Evolutionary conservation across 2,888 invertebrate species (phyloP).

Genomic region (Dicycla oo): DNA sequence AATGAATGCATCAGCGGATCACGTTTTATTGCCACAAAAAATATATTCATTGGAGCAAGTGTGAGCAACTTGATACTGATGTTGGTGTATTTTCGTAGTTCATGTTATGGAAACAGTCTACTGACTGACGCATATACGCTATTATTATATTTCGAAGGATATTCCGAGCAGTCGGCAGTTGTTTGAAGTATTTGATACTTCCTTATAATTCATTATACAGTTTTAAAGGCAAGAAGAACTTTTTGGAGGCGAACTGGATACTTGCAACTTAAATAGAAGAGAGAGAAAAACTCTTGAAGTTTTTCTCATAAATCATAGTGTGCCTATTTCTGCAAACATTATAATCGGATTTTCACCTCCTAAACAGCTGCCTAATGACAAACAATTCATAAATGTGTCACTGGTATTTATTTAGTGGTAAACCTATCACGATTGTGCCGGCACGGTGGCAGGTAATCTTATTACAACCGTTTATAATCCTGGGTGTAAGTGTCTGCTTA

Average conservation of each 20-base stretch:
- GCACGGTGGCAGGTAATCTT: constrained; percentile 26
- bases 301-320: neutral
- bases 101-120: constrained; percentile 12
- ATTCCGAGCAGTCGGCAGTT: constrained; percentile 24
- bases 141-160: constrained; percentile 41
- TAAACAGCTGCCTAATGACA: constrained; percentile 14
- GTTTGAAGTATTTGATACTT: constrained; percentile 42
- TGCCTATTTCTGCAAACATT: neutral
- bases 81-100: constrained; percentile 42
- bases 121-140: constrained; percentile 13
- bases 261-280: neutral
- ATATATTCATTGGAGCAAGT: constrained; percentile 4
- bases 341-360: neutral
- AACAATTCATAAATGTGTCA: constrained; percentile 47
- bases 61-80: constrained; percentile 35
- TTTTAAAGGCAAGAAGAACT: neutral
- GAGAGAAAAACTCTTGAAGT: neutral
- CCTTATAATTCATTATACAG: neutral
- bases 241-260: neutral
- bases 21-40: constrained; percentile 27
- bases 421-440: constrained; percentile 54
- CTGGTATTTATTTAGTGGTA: constrained; percentile 44
- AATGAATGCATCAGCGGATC: constrained; percentile 32
- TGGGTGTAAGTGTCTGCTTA: constrained; percentile 24
- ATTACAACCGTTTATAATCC: constrained; percentile 24